Conservation (phyloP, 2,888 invertebrate genomes). For the Scaptomyza tumidula region DNA sequence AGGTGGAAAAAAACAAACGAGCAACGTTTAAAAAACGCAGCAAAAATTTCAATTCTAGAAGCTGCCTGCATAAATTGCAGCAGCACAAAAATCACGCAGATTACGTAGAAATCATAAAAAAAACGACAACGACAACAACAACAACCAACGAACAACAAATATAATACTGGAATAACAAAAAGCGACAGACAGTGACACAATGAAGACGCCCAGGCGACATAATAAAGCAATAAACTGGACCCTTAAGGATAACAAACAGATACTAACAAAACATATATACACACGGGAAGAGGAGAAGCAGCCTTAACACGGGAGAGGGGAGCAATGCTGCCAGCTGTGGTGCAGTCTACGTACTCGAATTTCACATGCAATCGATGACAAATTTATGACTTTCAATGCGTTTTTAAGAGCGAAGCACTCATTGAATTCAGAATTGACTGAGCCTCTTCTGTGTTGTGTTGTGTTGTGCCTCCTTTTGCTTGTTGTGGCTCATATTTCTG, state of each 20-base stretch:
- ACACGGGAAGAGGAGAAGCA: neutral
- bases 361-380: constrained; percentile 81
- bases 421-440: constrained; percentile 9
- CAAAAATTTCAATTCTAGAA: constrained; percentile 21
- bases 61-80: constrained; percentile 67
- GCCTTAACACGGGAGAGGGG: neutral
- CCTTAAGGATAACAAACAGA: constrained; percentile 73
- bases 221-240: constrained; percentile 76
- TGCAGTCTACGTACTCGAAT: constrained; percentile 59
- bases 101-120: constrained; percentile 50
- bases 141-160: neutral
- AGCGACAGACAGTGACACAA: constrained; percentile 52
- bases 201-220: constrained; percentile 66
- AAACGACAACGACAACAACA: constrained; percentile 11
- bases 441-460: neutral
- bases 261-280: constrained; percentile 46
- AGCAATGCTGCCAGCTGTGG: constrained; percentile 37
- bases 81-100: constrained; percentile 48
- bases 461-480: neutral
- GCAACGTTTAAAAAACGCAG: constrained; percentile 39
- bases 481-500: constrained; percentile 71
- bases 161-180: constrained; percentile 27
- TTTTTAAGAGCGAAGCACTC: constrained; percentile 23
- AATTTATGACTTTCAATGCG: constrained; percentile 73
- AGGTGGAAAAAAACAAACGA: constrained; percentile 27